These are phyloP conservation scores for Caenorhabditis plicata DNA, from an alignment of 2,888 invertebrate species.

Conservation along the genomic window DNA sequence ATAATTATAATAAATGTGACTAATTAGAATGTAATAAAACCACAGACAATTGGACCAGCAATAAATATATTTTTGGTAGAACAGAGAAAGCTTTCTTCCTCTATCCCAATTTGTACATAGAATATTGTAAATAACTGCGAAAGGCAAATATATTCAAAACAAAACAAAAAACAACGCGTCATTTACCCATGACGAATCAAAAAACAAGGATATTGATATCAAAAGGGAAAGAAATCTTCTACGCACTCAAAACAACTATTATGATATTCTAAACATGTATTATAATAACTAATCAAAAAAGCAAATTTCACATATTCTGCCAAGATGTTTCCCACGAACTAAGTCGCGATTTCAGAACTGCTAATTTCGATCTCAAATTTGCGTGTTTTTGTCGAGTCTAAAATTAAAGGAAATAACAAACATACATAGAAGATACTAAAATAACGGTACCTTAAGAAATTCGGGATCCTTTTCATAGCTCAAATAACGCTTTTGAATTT, in stretches of 20 bases:
- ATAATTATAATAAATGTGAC: too few species aligned
- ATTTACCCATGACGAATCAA: constrained; percentile 11
- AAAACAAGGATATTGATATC: not conserved
- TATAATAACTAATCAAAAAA: not conserved
- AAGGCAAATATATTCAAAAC: constrained; percentile 21
- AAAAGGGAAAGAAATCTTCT: not conserved
- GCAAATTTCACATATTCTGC: constrained; percentile 3
- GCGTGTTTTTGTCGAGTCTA: constrained; percentile 49
- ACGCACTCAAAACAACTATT: not conserved
- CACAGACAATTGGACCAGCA: too few species aligned
- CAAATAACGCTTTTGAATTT: constrained; percentile 20
- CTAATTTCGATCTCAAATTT: constrained; percentile 50
- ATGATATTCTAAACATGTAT: constrained; percentile 1
- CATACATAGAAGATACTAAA: too few species aligned
- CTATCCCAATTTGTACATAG: too few species aligned
- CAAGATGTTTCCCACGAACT: constrained; percentile 40
- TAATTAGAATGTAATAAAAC: too few species aligned
- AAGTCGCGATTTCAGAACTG: constrained; percentile 48
- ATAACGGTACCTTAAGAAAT: constrained; percentile 43
- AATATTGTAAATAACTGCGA: too few species aligned
- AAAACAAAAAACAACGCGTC: constrained; percentile 22
- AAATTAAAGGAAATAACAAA: constrained; percentile 14
- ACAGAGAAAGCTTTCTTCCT: too few species aligned
- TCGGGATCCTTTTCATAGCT: constrained; percentile 38
- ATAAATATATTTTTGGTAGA: too few species aligned